These are phyloP conservation scores for Noctua comes DNA, from an alignment of 2,888 invertebrate genomes.

Conservation along the genomic window DNA sequence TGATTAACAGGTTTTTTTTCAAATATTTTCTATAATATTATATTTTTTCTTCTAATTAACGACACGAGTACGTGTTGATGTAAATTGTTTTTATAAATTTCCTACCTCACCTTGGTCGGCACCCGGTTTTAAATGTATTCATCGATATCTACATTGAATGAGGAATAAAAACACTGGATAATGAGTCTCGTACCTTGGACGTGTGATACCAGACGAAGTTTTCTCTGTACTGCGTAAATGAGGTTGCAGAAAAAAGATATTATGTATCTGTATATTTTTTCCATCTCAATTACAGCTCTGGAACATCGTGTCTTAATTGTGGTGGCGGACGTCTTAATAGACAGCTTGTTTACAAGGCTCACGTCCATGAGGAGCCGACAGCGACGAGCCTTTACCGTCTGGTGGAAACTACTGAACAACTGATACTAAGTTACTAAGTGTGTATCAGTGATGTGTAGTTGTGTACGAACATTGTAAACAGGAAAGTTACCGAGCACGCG, in stretches of 20 bases:
- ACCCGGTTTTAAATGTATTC: constrained; percentile 63
- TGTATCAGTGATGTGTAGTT: constrained; percentile 47
- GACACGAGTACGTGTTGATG: constrained; percentile 24
- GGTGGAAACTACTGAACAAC: constrained; percentile 36
- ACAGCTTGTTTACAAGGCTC: constrained; percentile 46
- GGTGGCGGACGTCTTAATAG: constrained; percentile 38
- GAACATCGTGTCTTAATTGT: constrained; percentile 56
- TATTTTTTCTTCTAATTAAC: constrained; percentile 47
- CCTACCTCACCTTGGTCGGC: constrained; percentile 58
- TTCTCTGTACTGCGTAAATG: constrained; percentile 55
- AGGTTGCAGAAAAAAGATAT: constrained; percentile 46
- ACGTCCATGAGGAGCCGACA: constrained; percentile 36
- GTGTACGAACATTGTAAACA: constrained; percentile 75
- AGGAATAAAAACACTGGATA: constrained; percentile 61
- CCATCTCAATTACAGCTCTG: constrained; percentile 27
- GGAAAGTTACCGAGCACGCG: constrained; percentile 86
- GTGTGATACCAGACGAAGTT: constrained; percentile 50
- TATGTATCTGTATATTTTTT: constrained; percentile 27
- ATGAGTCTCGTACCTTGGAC: constrained; percentile 54
- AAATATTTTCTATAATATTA: constrained; percentile 23
- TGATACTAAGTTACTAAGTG: constrained; percentile 9
- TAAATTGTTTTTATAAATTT: constrained; percentile 52
- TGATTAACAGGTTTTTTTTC: neutral
- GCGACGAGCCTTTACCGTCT: constrained; percentile 34
- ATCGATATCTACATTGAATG: constrained; percentile 64